These are phyloP conservation scores for Agapornis canus DNA, from an alignment of 2,797 vertebrate genomes.

Conservation along the genomic window DNA sequence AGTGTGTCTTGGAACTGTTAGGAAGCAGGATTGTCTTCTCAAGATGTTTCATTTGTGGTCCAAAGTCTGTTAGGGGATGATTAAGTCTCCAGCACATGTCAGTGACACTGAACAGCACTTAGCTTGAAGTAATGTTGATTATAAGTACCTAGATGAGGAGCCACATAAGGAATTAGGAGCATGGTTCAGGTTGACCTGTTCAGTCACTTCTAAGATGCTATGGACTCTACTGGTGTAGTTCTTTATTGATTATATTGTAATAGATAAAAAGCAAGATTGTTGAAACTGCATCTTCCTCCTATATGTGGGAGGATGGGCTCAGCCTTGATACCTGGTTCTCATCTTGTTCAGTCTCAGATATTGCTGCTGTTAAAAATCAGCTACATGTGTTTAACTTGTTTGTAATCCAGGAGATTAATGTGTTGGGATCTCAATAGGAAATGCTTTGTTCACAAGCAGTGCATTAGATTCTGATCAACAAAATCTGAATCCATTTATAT, in stretches of 20 bases:
- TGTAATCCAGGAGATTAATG: not conserved
- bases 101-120: not conserved
- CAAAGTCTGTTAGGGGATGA: not conserved
- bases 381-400: not conserved
- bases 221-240: not conserved
- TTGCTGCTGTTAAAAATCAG: not conserved
- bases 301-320: not conserved
- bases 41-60: rapidly evolving
- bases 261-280: not conserved
- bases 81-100: not conserved
- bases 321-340: rapidly evolving
- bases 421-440: too few relatives aligned
- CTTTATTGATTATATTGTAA: rapidly evolving
- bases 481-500: not conserved
- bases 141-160: not conserved
- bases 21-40: not conserved
- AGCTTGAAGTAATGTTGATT: not conserved
- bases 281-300: not conserved
- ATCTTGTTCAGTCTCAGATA: not conserved
- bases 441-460: not conserved
- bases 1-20: not conserved
- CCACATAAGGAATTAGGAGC: rapidly evolving
- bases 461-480: not conserved
- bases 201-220: not conserved
- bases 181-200: rapidly evolving